Base-by-base conservation (phyloP, 2,888 invertebrate genomes). In the Hermaeophaga mercurialis region DNA sequence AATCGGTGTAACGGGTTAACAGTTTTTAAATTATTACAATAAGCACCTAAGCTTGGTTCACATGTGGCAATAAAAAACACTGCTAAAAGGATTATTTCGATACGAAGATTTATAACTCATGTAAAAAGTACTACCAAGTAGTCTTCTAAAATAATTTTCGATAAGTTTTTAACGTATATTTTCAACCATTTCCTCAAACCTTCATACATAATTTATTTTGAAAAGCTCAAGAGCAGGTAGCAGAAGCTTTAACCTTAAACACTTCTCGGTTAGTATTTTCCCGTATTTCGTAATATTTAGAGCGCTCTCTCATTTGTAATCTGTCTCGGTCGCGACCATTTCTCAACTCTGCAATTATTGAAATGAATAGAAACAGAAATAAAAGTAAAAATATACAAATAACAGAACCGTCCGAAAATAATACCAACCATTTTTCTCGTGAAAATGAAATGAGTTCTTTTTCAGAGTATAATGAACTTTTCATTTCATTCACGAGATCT, bases 281-380 rank as follows among this genome's bases (percentile, higher is more conserved):
- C 41, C 47, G 18, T 7, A 28, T 54, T 49, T 47, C 45, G 24
- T 14, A 48, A 31, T 36, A 54, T 44, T 43, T 46, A 49, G 44
- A 46, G 45, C 44, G 47, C 50, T 28, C 12, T 54, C 43, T 60
- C 60, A 55, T 61, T 61, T 57, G 55, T 55, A 55, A 59, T 28
- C 44, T 55, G 57, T 31, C 44, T 36, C 43, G 11, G 31, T 31
- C 26, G 31, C 31, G 2, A 4, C 31, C 11, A 31, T 61, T 63
- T 63, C 56, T 61, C 61, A 56, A 61, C 58, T 19, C 56, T 58
- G 56, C 59, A 63, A 64, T 62, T 63, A 64, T 64, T 64, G 61
- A 48, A 54, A 56, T 62, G 61, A 63, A 64, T 53, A 31, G 52
- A 18, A 39, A 39, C 19, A 19, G 39, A 39, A 39, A 39, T 39